Evolutionary conservation across 2,113 vertebrate species (phyloP).

Genomic region (Rhinoderma darwinii): DNA sequence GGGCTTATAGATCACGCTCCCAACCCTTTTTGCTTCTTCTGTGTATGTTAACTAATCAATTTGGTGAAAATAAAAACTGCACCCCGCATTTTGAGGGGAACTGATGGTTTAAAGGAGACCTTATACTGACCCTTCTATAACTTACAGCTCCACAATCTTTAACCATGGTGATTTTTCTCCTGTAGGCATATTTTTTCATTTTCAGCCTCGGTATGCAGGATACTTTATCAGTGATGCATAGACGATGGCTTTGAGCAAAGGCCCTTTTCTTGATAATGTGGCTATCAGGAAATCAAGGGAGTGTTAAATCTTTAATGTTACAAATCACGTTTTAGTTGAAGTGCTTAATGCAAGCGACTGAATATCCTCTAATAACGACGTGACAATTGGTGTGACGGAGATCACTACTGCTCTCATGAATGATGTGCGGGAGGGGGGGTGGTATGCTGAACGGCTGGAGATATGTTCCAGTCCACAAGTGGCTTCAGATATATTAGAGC

Average conservation of each 20-base stretch:
- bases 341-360: conserved; percentile 16
- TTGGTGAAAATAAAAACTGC: no score
- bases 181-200: neutral
- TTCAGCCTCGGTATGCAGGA: neutral
- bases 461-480: conserved; percentile 36
- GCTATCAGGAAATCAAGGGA: neutral
- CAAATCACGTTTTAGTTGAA: neutral
- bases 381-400: neutral
- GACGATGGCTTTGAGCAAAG: neutral
- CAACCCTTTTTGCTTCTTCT: no score
- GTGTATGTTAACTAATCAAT: no score
- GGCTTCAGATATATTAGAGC: conserved; percentile 17
- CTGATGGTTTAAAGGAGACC: neutral
- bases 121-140: neutral
- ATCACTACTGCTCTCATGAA: neutral
- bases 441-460: neutral
- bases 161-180: neutral
- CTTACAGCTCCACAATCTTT: neutral
- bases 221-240: neutral
- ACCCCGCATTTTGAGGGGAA: no score
- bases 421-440: neutral
- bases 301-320: conserved; percentile 34
- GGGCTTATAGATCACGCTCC: no score
- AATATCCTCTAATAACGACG: conserved; percentile 7
- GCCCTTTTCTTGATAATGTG: neutral